A percentile compares a stretch with the other conserved stretches of the same genome.
Conservation (phyloP, 2,888 invertebrate species). For the Neria commutata region DNA sequence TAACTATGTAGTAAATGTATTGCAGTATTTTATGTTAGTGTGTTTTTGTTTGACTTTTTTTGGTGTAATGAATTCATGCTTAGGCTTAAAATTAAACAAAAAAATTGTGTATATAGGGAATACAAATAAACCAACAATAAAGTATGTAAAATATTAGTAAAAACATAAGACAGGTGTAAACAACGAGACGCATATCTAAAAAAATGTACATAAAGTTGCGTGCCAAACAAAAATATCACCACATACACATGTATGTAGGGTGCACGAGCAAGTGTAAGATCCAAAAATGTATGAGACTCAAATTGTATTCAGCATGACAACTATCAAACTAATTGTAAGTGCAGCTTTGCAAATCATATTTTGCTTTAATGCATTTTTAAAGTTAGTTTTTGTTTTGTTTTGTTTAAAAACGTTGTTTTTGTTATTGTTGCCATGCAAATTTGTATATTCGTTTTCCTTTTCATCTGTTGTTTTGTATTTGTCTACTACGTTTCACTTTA, state of each 20-base stretch:
- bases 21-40: conserved; percentile 7
- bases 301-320: too few relatives aligned
- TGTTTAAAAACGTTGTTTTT: background rate
- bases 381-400: background rate
- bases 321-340: too few relatives aligned
- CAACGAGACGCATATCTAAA: background rate
- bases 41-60: conserved; percentile 6
- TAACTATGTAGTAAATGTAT: conserved; percentile 7
- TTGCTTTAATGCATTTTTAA: too few relatives aligned
- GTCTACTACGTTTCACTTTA: conserved; percentile 22
- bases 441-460: background rate
- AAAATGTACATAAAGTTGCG: background rate
- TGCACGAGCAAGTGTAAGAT: conserved; percentile 24
- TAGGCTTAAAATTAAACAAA: conserved; percentile 8
- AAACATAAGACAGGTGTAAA: background rate
- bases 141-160: background rate
- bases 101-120: too few relatives aligned
- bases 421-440: background rate
- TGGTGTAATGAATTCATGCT: conserved; percentile 14
- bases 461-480: conserved; percentile 6
- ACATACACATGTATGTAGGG: conserved; percentile 16
- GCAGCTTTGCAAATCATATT: too few relatives aligned
- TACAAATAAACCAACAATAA: background rate
- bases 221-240: background rate
- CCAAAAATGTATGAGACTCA: too few relatives aligned